Base-by-base conservation (phyloP, 2,888 invertebrate genomes). In the Trissolcus brochymenae region DNA sequence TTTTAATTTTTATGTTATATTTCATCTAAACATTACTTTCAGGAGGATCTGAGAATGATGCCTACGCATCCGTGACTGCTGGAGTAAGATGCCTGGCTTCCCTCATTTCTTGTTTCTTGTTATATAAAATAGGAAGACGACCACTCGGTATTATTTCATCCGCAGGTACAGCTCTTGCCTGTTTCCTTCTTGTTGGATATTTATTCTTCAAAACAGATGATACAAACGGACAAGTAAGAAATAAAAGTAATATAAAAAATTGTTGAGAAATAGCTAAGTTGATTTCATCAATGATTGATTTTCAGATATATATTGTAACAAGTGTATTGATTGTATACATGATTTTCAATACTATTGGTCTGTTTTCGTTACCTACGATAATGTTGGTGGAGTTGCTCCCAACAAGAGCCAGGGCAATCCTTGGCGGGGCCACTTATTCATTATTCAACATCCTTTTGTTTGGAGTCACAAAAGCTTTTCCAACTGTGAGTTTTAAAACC, bases 361-460 rank as follows among this genome's bases (percentile, higher is more conserved):
- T 95, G 83, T 93, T 95, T 91, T 91, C 94, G 1, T 90, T 95
- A 78, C 95, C 95, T 0, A 94, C 94, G 16, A 91, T 95, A 29
- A 93, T 95, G 93, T 91, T 94, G 16, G 94, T 94, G 0, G 95
- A 95, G 88, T 90, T 95, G 1, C 91, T 94, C 9, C 95, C 95
- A 0, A 93, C 93, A 0, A 93, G 92, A 86, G 92, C 94, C 2
- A 91, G 95, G 16, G 95, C 95, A 0, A 90, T 94, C 19, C 93
- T 93, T 56, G 94, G 94, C 0, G 95, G 95, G 2, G 91, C 93
- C 75, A 93, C 94, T 21, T 94, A 94, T 87, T 93, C 93, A 83
- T 85, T 93, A 0, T 94, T 94, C 89, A 94, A 95, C 88, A 88
- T 93, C 0, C 90, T 91, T 0, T 88, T 95, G 0, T 95, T 95